These are phyloP conservation scores for Felis chaus DNA, from an alignment of 2,113 vertebrate genomes.

Conservation along the genomic window DNA sequence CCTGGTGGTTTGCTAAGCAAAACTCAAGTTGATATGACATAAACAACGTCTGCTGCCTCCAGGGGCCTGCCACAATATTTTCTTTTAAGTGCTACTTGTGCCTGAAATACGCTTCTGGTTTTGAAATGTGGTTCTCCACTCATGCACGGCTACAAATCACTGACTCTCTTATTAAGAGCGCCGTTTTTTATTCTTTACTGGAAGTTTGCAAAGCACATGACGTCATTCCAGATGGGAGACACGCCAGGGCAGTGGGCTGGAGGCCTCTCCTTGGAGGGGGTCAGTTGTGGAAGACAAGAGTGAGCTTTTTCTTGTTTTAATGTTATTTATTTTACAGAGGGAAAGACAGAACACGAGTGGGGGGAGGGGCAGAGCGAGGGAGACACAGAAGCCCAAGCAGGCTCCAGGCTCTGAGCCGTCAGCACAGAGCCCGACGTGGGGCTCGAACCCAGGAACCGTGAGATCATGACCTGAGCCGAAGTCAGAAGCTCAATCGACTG, in stretches of 20 bases:
- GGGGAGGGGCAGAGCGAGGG: too few species aligned
- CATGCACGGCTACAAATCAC: background rate
- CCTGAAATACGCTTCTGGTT: conserved; percentile 40
- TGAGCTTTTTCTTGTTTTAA: background rate
- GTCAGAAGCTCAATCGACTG: too few species aligned
- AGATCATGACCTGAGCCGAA: too few species aligned
- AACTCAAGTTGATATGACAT: background rate
- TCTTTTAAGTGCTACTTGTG: conserved; percentile 40
- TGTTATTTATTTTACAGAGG: too few species aligned
- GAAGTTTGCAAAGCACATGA: background rate
- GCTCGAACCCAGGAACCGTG: too few species aligned
- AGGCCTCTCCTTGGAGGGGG: background rate
- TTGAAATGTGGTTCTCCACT: conserved; percentile 33
- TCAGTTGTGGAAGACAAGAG: background rate
- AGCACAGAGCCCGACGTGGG: too few species aligned
- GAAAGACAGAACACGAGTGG: too few species aligned
- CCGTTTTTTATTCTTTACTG: conserved; percentile 3
- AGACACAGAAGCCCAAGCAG: too few species aligned
- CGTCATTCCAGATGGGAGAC: background rate
- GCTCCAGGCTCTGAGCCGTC: too few species aligned
- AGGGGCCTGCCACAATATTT: background rate
- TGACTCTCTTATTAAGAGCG: background rate
- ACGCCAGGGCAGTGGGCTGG: background rate
- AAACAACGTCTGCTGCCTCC: background rate
- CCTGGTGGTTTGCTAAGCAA: conserved; percentile 3